phyloP scores from a whole-genome alignment of 2,888 invertebrate species.

The Heliconius erato region DNA sequence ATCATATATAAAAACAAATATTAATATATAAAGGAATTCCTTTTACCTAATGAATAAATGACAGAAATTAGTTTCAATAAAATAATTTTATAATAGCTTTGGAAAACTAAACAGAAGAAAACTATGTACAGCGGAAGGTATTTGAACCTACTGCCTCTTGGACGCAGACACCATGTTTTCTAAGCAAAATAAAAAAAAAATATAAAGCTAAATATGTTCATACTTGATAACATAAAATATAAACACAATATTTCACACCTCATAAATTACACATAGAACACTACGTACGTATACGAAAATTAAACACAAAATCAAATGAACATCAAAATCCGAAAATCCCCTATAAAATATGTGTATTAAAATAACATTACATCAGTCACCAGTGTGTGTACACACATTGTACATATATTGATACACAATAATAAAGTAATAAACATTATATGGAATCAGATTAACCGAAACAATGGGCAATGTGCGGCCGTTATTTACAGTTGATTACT shows the following conservation, averaged over 20 bases:
- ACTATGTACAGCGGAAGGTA: no score
- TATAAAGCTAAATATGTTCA: background rate
- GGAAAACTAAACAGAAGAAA: no score
- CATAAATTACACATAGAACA: background rate
- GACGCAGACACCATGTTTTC: no score
- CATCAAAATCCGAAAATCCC: slow-evolving; percentile 13
- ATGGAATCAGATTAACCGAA: slow-evolving; percentile 33
- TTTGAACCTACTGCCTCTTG: no score
- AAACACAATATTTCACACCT: background rate
- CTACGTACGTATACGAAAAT: background rate
- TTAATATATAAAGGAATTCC: no score
- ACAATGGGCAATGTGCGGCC: slow-evolving; percentile 30
- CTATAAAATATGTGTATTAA: background rate
- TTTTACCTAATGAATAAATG: no score
- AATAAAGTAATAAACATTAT: slow-evolving; percentile 32
- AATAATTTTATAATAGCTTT: no score
- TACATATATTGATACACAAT: slow-evolving; percentile 18
- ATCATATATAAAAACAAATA: no score
- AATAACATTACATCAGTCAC: background rate
- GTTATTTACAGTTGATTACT: slow-evolving; percentile 32
- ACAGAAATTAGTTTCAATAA: no score
- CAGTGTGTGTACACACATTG: background rate
- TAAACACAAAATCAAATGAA: slow-evolving; percentile 6
- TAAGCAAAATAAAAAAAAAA: no score
- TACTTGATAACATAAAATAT: background rate